Evolutionary conservation across 2,797 vertebrate species (phyloP), one percentile per base, ranked within the genome.

Genomic region (Enteromius paludinosus): DNA sequence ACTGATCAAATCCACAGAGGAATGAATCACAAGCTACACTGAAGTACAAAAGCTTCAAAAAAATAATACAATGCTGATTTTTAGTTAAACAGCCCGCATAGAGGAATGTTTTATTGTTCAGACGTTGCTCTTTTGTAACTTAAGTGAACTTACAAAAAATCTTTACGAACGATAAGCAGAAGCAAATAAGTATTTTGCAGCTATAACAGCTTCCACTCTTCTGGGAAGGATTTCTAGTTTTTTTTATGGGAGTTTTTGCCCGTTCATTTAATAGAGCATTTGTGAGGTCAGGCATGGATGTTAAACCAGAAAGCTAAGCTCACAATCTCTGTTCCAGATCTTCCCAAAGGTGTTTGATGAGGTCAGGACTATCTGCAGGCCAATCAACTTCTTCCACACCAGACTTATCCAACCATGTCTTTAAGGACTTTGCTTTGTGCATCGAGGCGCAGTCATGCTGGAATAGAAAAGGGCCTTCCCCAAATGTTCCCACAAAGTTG

Each of bases 1-100:
- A 74, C 59, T 54, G 43, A 52, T 65, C 61, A 73, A 45, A 74
- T 65, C 23, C 70, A 43, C 56, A 5, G 70, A 52, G 70, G 79
- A 81, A 64, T 65, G 20, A 54, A 54, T 71, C 45, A 7, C 38
- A 5, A 49, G 25, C 25, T n/a, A 72, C 54, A 72, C 23, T 66
- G 33, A 54, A 33, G 12, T 35, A 35, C 62, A 25, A 82, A 62
- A 30, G 20, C 45, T 20, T 38, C 2, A 30, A 68, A 30, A 23
- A 78, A 28, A 68, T 35, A 15, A 17, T 52, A 15, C 7, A 7
- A 23, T 68, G 43, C 45, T 30, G 30, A 43, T 76, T n/a, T 45
- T 65, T 52, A 30, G 20, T 30, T n/a, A 49, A 47, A 35, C 61
- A 78, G 20, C 41, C n/a, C n/a, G 43, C 54, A 28, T 18, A 59